Evolutionary conservation across 2,113 vertebrate genomes (phyloP).

Genomic region (Scolopax mira): DNA sequence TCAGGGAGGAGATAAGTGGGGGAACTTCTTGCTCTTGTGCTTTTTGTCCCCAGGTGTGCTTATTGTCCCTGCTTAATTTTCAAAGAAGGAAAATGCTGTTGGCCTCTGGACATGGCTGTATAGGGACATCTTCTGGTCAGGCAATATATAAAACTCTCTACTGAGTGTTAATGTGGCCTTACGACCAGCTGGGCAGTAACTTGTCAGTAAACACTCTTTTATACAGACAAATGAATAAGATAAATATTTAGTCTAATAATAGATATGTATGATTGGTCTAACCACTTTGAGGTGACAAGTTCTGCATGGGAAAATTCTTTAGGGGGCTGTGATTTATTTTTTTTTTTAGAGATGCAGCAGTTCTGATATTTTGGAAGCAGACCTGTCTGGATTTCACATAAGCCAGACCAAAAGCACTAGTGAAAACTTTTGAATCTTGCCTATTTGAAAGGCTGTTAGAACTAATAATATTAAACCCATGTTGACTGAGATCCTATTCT

Average conservation of each 20-base stretch:
- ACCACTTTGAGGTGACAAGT: neutral
- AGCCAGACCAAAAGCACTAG: neutral
- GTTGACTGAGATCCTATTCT: neutral
- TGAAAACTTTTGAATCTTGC: neutral
- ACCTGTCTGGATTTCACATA: neutral
- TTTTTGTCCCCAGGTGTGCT: neutral
- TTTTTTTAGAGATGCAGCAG: neutral
- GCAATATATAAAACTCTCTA: neutral
- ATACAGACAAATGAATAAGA: neutral
- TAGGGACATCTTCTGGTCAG: conserved; percentile 28
- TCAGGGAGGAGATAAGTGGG: neutral
- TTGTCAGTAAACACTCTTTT: neutral
- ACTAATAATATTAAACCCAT: neutral
- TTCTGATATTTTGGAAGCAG: neutral
- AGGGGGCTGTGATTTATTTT: rapidly evolving
- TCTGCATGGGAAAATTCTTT: neutral
- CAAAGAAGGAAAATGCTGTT: neutral
- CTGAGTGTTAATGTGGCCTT: neutral
- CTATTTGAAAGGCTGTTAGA: neutral
- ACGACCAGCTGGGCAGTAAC: neutral
- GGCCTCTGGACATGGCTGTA: neutral
- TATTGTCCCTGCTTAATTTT: neutral
- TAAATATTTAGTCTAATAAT: neutral
- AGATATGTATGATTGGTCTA: rapidly evolving
- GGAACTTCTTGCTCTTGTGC: neutral